phyloP scores from a whole-genome alignment of 2,888 invertebrate species.

The Drosophila stalkeri region DNA sequence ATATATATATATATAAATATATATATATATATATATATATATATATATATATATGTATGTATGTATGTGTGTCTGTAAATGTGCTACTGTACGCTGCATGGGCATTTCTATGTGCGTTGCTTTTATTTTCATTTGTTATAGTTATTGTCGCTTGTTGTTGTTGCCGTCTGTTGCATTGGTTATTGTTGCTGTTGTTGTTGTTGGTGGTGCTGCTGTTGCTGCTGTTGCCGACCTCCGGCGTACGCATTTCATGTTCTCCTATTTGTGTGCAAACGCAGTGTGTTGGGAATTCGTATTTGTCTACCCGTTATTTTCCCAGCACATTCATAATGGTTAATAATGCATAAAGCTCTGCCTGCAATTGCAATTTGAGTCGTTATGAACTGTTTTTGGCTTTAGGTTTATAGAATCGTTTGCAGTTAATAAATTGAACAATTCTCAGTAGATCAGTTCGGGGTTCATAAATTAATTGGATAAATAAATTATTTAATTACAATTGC shows the following conservation, averaged over 20 bases:
- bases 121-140: conserved; percentile 59
- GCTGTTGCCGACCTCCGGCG: conserved; percentile 54
- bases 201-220: conserved; percentile 32
- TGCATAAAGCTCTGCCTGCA: conserved; percentile 47
- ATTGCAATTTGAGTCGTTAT: conserved; percentile 13
- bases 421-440: conserved; percentile 28
- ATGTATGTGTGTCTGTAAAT: neutral
- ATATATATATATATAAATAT: neutral
- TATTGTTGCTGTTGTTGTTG: conserved; percentile 13
- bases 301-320: conserved; percentile 31
- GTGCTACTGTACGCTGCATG: conserved; percentile 48
- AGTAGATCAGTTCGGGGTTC: neutral
- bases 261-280: conserved; percentile 41
- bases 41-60: neutral
- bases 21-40: neutral
- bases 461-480: conserved; percentile 5
- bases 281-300: conserved; percentile 52
- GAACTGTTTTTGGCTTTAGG: conserved; percentile 27
- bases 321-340: conserved; percentile 66
- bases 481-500: neutral
- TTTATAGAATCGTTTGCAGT: conserved; percentile 28
- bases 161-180: conserved; percentile 11
- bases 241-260: conserved; percentile 55
- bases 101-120: conserved; percentile 46
- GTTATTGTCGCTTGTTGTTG: conserved; percentile 24